Evolutionary conservation across 2,113 vertebrate species (phyloP).

Genomic region (Coryphaenoides rupestris): DNA sequence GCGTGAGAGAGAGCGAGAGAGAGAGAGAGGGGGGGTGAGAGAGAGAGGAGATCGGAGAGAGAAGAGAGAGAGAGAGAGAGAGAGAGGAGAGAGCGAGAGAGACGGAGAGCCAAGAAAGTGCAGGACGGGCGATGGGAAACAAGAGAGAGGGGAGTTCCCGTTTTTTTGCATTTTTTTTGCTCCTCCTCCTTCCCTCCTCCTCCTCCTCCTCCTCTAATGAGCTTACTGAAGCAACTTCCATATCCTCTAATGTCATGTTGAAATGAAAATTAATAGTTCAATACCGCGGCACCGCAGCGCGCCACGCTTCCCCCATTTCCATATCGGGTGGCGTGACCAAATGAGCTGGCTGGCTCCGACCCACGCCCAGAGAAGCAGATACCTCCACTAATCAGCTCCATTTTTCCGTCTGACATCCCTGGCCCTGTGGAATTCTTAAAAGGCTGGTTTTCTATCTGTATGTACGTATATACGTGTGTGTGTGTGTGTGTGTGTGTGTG

Average conservation of each 20-base stretch:
- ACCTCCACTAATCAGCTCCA: conserved; percentile 73
- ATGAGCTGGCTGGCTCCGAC: conserved; percentile 61
- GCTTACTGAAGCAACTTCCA: conserved; percentile 72
- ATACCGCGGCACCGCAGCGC: conserved; percentile 59
- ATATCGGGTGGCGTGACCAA: conserved; percentile 79
- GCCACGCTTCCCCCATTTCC: conserved; percentile 69
- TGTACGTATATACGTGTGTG: neutral
- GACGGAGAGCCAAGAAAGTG: too few relatives aligned
- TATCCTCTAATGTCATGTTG: conserved; percentile 75
- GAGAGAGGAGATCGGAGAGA: neutral
- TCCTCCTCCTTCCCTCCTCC: too few relatives aligned
- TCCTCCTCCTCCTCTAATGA: conserved; percentile 54
- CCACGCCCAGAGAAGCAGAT: conserved; percentile 68
- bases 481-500: conserved; percentile 5
- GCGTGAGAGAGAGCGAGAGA: neutral
- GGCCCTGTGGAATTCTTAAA: conserved; percentile 39
- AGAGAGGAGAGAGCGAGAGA: too few relatives aligned
- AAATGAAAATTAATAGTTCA: conserved; percentile 79
- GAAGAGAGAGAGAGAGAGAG: conserved; percentile 20
- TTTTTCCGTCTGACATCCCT: conserved; percentile 66
- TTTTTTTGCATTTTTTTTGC: conserved; percentile 19
- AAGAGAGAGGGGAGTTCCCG: conserved; percentile 46
- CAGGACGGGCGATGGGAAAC: too few relatives aligned
- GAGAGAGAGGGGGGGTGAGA: neutral
- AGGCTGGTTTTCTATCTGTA: conserved; percentile 15